Base-by-base conservation (phyloP, 2,888 invertebrate species). In the Drosophila ustulata region DNA sequence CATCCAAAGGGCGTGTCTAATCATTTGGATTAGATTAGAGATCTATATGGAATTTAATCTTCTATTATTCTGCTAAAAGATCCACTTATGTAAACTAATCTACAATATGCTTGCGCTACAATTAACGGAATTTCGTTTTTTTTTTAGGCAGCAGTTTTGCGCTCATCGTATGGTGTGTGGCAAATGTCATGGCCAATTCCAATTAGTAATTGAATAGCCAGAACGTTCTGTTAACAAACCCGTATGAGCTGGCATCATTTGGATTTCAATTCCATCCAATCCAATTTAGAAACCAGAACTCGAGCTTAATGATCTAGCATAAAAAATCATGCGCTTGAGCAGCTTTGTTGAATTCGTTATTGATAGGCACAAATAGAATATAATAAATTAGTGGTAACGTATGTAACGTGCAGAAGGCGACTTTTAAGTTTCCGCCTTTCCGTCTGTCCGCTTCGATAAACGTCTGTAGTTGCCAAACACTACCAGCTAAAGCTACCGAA, bases 1-100 rank as follows among this genome's bases (percentile, higher is more conserved):
- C 8, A 30, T 13, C 52, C 34, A 45, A 46, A 43, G 43, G 43
- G 43, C 11, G 43, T 55, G 43, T 46, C 32, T 11, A 6, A 46
- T 46, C 6, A 34, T 9, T 25, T 32, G 32, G 6, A 41, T 41
- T 18, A 41, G 39, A 41, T 18, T 41, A 4, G 9, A 39, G 13
- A 39, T n/a, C 39, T 39, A 34, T 11, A 4, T 11, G 34, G 34
- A 34, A 34, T 32, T 1, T 18, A 18, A 18, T 18, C 18, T 18
- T 0, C 26, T 26, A 4, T 34, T 34, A 39, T 4, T 13, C 39
- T 39, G 39, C 13, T 13, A 13, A 18, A 13, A 41, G 18, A 41
- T 41, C 13, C 13, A 37, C 11, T n/a, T n/a, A 32, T 32, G 32
- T 32, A 32, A 37, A 37, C 37, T 11, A n/a, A 11, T 13, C 13